Evolutionary conservation across 30 jellyfish, hydroid and myxozoan species (phyloP).

Genomic region (Euphysa ruthae): DNA sequence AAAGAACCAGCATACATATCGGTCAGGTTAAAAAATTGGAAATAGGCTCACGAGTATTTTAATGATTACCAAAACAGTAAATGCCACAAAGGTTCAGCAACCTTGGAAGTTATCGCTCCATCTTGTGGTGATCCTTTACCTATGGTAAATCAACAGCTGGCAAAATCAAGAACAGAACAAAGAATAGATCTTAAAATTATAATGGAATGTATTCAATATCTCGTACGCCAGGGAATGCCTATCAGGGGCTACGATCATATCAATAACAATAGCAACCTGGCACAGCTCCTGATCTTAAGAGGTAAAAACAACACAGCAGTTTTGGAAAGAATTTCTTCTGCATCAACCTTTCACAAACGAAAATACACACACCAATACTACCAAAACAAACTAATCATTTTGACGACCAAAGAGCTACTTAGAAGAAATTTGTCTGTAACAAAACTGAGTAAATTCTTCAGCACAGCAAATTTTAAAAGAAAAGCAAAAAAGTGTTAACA

Average conservation of each 20-base stretch:
- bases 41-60: conserved; percentile 24
- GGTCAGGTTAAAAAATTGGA: conserved; percentile 34
- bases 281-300: neutral
- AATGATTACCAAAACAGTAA: conserved; percentile 18
- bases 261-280: conserved; percentile 7
- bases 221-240: conserved; percentile 20
- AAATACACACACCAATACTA: conserved; percentile 17
- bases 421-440: neutral
- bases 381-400: neutral
- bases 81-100: conserved; percentile 39
- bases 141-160: conserved; percentile 4
- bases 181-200: conserved; percentile 2
- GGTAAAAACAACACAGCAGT: neutral
- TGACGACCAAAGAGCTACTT: conserved; percentile 9
- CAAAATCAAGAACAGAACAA: neutral
- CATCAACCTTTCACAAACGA: neutral
- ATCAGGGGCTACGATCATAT: conserved; percentile 22
- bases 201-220: conserved; percentile 27
- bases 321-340: conserved; percentile 1
- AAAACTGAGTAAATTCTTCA: conserved; percentile 5
- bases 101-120: conserved; percentile 21
- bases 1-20: conserved; percentile 40
- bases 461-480: too few species aligned
- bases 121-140: conserved; percentile 16
- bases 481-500: too few species aligned